A percentile compares a stretch with the other conserved stretches of the same genome.
Conservation (phyloP, 2,113 vertebrate genomes). For the Hippocampus zosterae region DNA sequence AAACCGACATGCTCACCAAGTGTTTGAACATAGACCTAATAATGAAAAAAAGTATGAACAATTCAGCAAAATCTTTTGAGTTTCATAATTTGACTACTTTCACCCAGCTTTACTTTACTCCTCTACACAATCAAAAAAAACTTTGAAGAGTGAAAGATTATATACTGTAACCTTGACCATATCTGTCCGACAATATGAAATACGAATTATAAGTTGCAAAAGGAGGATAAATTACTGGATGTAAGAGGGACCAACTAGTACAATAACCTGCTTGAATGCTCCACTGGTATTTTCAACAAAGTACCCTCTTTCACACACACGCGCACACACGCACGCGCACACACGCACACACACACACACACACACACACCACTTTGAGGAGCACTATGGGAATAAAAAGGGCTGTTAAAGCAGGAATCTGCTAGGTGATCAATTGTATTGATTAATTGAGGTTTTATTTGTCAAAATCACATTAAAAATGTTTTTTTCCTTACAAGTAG, state of each 20-base stretch:
- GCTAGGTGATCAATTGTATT: neutral
- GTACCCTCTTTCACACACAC: no score
- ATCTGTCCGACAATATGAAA: neutral
- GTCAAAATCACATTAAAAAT: no score
- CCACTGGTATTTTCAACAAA: constrained; percentile 15
- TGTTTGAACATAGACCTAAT: constrained; percentile 88
- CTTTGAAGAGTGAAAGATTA: neutral
- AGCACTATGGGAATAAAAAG: neutral
- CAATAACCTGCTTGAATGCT: constrained; percentile 9
- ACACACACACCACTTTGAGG: neutral
- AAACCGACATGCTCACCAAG: constrained; percentile 95
- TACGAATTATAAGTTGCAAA: neutral
- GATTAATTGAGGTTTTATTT: neutral
- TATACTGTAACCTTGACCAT: neutral
- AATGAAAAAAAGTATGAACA: neutral
- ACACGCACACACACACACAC: constrained; percentile 12
- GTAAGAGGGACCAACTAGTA: constrained; percentile 11
- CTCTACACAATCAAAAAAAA: neutral
- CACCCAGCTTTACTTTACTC: neutral
- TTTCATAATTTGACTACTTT: neutral
- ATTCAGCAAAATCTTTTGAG: neutral
- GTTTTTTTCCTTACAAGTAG: no score
- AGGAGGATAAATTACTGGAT: neutral
- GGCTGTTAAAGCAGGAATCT: neutral
- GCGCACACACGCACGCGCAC: constrained; percentile 6